Evolutionary conservation across 2,888 invertebrate species (phyloP).

Genomic region (Lasioglossum marginatum): DNA sequence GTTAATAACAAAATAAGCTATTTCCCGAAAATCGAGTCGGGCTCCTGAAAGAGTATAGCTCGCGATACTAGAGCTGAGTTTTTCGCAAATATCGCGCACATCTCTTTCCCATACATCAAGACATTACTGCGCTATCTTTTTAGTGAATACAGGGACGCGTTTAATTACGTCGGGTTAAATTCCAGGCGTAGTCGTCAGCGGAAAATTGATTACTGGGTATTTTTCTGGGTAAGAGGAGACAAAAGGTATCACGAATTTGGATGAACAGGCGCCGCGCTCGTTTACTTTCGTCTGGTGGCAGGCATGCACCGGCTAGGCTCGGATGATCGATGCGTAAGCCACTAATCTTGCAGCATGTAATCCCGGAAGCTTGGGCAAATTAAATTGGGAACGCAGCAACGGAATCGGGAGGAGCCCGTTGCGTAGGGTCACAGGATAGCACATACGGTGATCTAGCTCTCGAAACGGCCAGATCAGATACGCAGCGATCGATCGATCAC

Average conservation of each 20-base stretch:
- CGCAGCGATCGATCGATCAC: conserved; percentile 16
- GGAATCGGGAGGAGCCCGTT: conserved; percentile 52
- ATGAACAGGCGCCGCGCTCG: neutral
- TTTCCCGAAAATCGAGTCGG: neutral
- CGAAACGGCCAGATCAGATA: neutral
- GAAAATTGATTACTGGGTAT: neutral
- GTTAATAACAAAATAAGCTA: neutral
- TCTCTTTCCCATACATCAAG: neutral
- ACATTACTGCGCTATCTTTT: neutral
- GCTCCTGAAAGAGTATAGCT: no score
- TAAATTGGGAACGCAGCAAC: conserved; percentile 55
- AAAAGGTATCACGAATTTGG: conserved; percentile 14
- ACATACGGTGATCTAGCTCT: neutral
- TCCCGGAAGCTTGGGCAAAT: conserved; percentile 61
- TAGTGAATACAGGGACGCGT: neutral
- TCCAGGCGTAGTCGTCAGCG: neutral
- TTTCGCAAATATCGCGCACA: neutral
- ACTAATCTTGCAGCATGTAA: conserved; percentile 64
- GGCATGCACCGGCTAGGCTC: conserved; percentile 47
- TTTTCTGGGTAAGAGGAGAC: neutral
- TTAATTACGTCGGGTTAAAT: neutral
- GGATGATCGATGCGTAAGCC: conserved; percentile 67
- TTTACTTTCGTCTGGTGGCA: conserved; percentile 18
- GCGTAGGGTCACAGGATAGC: conserved; percentile 6
- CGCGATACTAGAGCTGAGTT: no score